Evolutionary conservation across 2,113 vertebrate genomes (phyloP).

Genomic region (Oryzias javanicus): DNA sequence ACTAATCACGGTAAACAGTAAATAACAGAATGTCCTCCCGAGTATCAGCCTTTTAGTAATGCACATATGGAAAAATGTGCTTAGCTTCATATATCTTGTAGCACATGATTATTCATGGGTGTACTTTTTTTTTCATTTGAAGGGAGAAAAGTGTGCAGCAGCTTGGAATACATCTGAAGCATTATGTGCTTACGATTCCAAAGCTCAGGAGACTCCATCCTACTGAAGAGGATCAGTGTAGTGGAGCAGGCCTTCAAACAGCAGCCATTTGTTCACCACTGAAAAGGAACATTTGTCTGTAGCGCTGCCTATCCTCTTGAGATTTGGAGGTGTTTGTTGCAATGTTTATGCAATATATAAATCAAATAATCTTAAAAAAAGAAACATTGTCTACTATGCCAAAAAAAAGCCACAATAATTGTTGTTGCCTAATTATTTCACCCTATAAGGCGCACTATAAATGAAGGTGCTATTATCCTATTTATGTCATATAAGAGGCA

Average conservation of each 20-base stretch:
- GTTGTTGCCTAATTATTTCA: neutral
- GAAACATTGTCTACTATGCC: neutral
- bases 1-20: constrained; percentile 33
- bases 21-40: constrained; percentile 30
- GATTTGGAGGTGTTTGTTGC: neutral
- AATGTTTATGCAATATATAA: constrained; percentile 18
- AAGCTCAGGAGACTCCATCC: neutral
- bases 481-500: too few relatives aligned
- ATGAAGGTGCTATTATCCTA: too few relatives aligned
- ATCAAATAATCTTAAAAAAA: neutral
- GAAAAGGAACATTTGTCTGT: constrained; percentile 4
- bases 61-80: constrained; percentile 11
- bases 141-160: neutral
- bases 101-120: constrained; percentile 1
- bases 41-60: constrained; percentile 17
- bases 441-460: too few relatives aligned
- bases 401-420: neutral
- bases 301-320: neutral
- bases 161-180: constrained; percentile 1
- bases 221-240: neutral
- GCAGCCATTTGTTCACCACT: constrained; percentile 7
- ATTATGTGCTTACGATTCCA: constrained; percentile 2
- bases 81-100: constrained; percentile 7
- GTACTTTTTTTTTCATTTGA: constrained; percentile 8
- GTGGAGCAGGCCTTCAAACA: constrained; percentile 6